A percentile compares a stretch with the other conserved stretches of the same genome.
Conservation (phyloP, 2,888 invertebrate species). For the Tiliacea citrago region DNA sequence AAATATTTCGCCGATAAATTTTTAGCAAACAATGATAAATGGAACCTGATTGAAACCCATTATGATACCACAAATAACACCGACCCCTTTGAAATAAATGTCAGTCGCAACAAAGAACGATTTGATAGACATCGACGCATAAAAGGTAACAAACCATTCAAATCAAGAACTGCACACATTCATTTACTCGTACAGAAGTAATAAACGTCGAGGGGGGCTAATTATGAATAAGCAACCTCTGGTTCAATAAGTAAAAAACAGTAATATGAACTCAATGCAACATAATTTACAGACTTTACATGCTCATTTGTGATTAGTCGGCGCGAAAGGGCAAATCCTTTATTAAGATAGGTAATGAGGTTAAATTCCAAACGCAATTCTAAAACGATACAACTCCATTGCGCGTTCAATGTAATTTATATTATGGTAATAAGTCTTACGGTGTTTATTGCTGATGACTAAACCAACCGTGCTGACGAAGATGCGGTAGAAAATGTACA, state of each 20-base stretch:
- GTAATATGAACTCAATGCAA: constrained; percentile 88
- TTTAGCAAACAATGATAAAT: constrained; percentile 67
- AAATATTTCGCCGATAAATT: constrained; percentile 57
- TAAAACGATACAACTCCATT: constrained; percentile 75
- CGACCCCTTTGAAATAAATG: constrained; percentile 67
- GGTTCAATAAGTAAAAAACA: constrained; percentile 83
- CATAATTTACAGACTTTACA: constrained; percentile 90
- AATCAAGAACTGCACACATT: constrained; percentile 81
- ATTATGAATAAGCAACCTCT: constrained; percentile 89
- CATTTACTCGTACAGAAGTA: constrained; percentile 88
- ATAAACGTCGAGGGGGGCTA: constrained; percentile 89
- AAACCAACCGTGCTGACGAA: constrained; percentile 84
- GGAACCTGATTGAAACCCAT: constrained; percentile 66
- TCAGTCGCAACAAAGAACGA: constrained; percentile 68
- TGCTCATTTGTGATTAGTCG: constrained; percentile 91
- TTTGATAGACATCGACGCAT: constrained; percentile 73
- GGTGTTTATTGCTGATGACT: constrained; percentile 77
- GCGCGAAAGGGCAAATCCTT: constrained; percentile 91
- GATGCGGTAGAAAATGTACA: constrained; percentile 87
- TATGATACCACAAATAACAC: constrained; percentile 66
- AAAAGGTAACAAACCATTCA: constrained; percentile 74
- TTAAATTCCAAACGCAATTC: constrained; percentile 82
- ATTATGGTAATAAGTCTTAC: constrained; percentile 79
- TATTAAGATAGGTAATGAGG: constrained; percentile 91
- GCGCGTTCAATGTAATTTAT: constrained; percentile 75